Percentiles rank a stretch among this genome's conserved stretches.
These are phyloP conservation scores for Drosophila mulleri DNA, from an alignment of 2,888 invertebrate species.

Conservation along the genomic window DNA sequence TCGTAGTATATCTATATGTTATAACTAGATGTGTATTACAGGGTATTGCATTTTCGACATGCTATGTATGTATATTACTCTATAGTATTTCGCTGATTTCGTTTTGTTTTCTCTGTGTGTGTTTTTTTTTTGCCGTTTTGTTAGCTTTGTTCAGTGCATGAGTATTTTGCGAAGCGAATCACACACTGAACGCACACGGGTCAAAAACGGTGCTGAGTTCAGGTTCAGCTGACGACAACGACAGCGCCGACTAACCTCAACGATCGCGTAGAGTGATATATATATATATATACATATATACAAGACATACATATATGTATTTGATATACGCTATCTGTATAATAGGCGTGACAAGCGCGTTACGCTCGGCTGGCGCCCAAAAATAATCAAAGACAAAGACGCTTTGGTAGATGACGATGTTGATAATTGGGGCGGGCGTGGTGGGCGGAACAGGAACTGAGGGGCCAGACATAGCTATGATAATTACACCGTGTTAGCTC, in stretches of 20 bases:
- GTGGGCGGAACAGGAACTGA: conserved; percentile 52
- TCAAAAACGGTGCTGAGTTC: conserved; percentile 69
- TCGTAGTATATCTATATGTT: background rate
- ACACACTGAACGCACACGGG: conserved; percentile 53
- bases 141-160: conserved; percentile 62
- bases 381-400: conserved; percentile 80
- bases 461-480: conserved; percentile 50
- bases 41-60: conserved; percentile 27
- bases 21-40: background rate
- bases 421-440: conserved; percentile 50
- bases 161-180: conserved; percentile 72
- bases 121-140: conserved; percentile 64
- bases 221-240: conserved; percentile 71
- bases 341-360: conserved; percentile 82
- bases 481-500: conserved; percentile 70
- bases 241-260: conserved; percentile 51
- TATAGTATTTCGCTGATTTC: conserved; percentile 12
- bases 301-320: background rate
- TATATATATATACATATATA: background rate
- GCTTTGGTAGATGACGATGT: conserved; percentile 67
- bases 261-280: background rate
- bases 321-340: conserved; percentile 46
- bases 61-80: too few relatives aligned
- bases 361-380: conserved; percentile 77
- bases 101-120: conserved; percentile 11